These are phyloP conservation scores for Pteronura brasiliensis DNA, from an alignment of 2,113 vertebrate species.

Conservation along the genomic window DNA sequence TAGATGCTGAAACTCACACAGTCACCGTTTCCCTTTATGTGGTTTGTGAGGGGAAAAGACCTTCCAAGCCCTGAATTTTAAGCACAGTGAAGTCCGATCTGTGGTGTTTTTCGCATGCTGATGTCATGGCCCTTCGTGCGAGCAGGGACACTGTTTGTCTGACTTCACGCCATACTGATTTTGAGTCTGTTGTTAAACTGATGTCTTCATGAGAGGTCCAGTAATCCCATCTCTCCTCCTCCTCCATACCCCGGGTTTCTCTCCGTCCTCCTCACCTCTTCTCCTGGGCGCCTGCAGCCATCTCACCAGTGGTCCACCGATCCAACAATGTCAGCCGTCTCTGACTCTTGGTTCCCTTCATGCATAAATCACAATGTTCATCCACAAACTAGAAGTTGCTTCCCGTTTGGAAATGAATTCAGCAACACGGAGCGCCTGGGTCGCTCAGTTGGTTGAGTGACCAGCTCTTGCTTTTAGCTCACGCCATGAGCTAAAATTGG, in stretches of 20 bases:
- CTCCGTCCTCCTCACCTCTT: not conserved
- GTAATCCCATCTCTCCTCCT: not conserved
- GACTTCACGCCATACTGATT: not conserved
- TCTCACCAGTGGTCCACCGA: not conserved
- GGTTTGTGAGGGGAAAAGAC: not conserved
- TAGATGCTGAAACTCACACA: not conserved
- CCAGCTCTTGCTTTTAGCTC: not conserved
- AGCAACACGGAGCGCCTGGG: not conserved
- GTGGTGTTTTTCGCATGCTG: not conserved
- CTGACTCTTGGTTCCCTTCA: not conserved
- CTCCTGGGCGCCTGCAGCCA: not conserved
- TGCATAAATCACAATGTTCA: not conserved
- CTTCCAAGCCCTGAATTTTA: not conserved
- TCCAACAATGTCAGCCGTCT: not conserved
- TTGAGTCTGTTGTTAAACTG: not conserved
- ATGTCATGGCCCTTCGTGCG: not conserved
- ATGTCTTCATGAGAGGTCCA: not conserved
- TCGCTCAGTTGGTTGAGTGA: not conserved
- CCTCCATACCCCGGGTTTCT: not conserved
- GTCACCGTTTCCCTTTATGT: not conserved
- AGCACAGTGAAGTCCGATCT: not conserved
- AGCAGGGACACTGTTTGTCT: not conserved
- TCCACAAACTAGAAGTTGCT: not conserved
- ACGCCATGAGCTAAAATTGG: not conserved
- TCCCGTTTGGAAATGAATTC: not conserved